A percentile compares a stretch with the other conserved stretches of the same genome.
Conservation (phyloP, 2,113 vertebrate species). For the Anguilla rostrata region DNA sequence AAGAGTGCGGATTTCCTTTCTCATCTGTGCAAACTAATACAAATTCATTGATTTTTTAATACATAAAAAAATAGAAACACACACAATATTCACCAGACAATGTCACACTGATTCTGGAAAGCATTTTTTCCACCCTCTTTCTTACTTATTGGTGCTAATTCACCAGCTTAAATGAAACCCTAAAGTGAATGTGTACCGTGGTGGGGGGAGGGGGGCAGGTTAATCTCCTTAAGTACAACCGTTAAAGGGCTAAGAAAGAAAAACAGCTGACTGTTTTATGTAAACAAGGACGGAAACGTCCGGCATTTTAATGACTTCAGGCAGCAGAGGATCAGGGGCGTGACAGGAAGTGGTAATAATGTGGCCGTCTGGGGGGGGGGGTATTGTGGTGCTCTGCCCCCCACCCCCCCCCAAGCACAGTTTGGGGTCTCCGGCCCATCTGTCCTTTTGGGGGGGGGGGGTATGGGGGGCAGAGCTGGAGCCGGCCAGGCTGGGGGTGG, state of each 20-base stretch:
- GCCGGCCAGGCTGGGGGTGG: slow-evolving; percentile 39
- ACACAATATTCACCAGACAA: no score
- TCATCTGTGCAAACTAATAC: no score
- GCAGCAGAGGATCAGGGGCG: neutral
- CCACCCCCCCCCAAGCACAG: neutral
- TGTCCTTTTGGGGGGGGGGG: slow-evolving; percentile 53
- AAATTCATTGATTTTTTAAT: no score
- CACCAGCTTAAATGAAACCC: no score
- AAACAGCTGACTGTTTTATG: neutral
- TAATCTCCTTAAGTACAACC: slow-evolving; percentile 50
- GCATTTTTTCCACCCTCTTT: no score
- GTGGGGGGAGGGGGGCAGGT: slow-evolving; percentile 20
- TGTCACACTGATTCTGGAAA: no score
- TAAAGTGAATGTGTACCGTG: neutral
- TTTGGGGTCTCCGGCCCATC: slow-evolving; percentile 55
- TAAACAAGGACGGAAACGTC: neutral
- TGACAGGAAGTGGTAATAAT: slow-evolving; percentile 26
- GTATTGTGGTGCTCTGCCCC: neutral
- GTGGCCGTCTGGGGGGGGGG: slow-evolving; percentile 55
- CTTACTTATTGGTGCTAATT: no score
- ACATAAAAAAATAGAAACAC: no score
- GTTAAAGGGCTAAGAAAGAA: slow-evolving; percentile 12
- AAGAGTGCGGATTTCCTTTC: no score
- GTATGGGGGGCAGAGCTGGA: slow-evolving; percentile 42
- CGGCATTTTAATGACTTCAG: neutral